Evolutionary conservation across 2,113 vertebrate species (phyloP).

Genomic region (Corythornis cristatus): DNA sequence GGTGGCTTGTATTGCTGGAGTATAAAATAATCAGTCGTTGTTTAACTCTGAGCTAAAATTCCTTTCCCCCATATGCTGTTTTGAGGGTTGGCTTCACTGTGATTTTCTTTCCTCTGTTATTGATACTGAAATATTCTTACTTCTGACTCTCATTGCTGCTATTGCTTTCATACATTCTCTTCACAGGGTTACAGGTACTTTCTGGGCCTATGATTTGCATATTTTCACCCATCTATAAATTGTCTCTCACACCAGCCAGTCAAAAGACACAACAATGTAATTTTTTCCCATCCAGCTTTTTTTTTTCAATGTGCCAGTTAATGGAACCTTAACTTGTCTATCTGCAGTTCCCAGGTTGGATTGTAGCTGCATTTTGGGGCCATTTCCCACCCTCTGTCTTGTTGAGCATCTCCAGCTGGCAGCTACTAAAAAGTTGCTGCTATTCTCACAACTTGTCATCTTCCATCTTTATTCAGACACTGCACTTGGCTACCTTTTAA

Average conservation of each 20-base stretch:
- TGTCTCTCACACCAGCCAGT: neutral
- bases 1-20: neutral
- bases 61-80: neutral
- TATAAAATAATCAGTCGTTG: neutral
- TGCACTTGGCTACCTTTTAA: slow-evolving; percentile 41
- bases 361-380: neutral
- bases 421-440: neutral
- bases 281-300: neutral
- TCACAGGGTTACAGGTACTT: neutral
- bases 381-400: slow-evolving; percentile 21
- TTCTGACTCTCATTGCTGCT: neutral
- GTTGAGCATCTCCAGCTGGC: slow-evolving; percentile 15
- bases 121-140: neutral
- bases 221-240: neutral
- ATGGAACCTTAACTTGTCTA: neutral
- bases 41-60: neutral
- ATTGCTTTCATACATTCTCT: slow-evolving; percentile 20
- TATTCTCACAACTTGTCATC: slow-evolving; percentile 49
- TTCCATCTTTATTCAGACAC: neutral
- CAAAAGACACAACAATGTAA: neutral
- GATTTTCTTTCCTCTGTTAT: neutral
- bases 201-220: neutral
- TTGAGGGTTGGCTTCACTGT: neutral
- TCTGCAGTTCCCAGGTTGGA: neutral
- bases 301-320: neutral